Percentiles rank a stretch among this genome's conserved stretches.
These are phyloP conservation scores for Acanthurus lineatus DNA, from an alignment of 2,797 vertebrate genomes.

Conservation along the genomic window DNA sequence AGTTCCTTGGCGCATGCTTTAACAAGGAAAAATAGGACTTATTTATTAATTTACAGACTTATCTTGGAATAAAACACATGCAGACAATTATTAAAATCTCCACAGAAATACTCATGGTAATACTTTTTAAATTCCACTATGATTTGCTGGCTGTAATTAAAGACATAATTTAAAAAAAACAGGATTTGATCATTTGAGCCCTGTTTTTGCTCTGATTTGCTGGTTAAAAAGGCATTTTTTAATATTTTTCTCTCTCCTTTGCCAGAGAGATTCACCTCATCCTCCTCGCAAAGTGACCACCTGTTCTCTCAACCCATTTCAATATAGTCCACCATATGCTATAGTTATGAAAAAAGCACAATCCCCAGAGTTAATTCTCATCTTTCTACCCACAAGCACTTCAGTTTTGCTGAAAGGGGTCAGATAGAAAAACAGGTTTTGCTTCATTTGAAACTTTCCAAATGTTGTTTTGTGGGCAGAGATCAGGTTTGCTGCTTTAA, in stretches of 20 bases:
- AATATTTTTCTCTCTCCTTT: neutral
- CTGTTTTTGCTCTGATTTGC: neutral
- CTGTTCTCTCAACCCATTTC: conserved; percentile 86
- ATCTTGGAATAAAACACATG: neutral
- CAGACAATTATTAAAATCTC: neutral
- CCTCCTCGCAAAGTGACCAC: conserved; percentile 79
- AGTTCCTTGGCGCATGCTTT: conserved; percentile 1
- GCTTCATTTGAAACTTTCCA: neutral
- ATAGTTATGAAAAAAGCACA: conserved; percentile 73
- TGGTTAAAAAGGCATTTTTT: neutral
- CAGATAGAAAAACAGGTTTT: conserved; percentile 14
- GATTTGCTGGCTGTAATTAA: neutral
- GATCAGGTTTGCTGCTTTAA: neutral
- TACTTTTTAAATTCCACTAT: neutral
- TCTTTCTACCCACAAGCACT: conserved; percentile 26
- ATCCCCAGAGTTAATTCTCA: conserved; percentile 75
- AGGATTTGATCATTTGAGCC: neutral
- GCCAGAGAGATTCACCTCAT: conserved; percentile 51
- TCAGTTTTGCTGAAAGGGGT: conserved; percentile 57
- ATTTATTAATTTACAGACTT: neutral
- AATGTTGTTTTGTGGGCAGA: neutral
- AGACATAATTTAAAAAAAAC: neutral
- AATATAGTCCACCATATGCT: conserved; percentile 88
- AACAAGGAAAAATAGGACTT: conserved; percentile 3
- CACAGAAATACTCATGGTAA: neutral